Evolutionary conservation across 2,113 vertebrate genomes (phyloP), one percentile per base, ranked within the genome.

Genomic region (Oryzias woworae): DNA sequence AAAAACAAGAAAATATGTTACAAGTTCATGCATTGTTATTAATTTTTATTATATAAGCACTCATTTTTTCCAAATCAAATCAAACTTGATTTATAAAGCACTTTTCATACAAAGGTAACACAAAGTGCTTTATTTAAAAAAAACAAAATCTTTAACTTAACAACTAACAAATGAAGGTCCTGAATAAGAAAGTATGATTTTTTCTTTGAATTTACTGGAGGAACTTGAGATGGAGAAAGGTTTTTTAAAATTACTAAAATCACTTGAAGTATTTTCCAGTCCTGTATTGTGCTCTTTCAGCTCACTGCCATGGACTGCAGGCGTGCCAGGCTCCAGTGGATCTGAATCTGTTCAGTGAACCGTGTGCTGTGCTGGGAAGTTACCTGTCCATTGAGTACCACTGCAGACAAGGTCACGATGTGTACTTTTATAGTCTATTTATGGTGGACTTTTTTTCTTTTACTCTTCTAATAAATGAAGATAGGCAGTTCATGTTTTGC

Each of bases 311-410:
- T 0, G 93, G 96, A 59, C 93, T 94, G 44, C 95, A 97, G 80
- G 93, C 88, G 3, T 98, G 95, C 77, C 96, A 96, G 84, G 91
- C 93, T 60, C 69, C 90, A 20, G 90, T 92, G 1, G 92, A 97
- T 44, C 56, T 84, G 36, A 76, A 81, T 47, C 88, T 92, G 64
- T 95, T 95, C 79, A 93, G 94, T 85, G 93, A 96, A 18, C 92
- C 92, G 1, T 97, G 96, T 68, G 94, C 92, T n/a, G 53, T 56
- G 5, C 68, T 75, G 18, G 93, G 95, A 72, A 98, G 91, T 78
- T 98, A 98, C 84, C 87, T 98, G 60, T 95, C 93, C 66, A 72
- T 98, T 67, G 93, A 92, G 1, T 98, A 97, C 72, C 90, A 84
- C 84, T 98, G 96, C 90, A 93, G 80, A 86, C 90, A 97, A 80